Evolutionary conservation across 53 echinoderm and acorn worm species (phyloP), one percentile per base, ranked within the genome.

Genomic region (Arbacia lixula): DNA sequence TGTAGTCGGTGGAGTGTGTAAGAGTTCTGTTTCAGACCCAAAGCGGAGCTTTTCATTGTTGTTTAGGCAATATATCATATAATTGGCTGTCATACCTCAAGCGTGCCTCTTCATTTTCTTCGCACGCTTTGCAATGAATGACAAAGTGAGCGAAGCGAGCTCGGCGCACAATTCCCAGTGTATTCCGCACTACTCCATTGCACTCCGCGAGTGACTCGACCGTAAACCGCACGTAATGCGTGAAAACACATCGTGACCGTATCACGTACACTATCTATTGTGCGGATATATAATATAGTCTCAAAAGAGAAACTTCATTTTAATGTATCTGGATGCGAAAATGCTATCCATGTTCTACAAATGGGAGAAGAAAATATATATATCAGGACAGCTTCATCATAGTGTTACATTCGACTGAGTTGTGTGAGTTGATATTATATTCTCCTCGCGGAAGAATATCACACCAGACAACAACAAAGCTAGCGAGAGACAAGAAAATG

Each of bases 1-100:
- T n/a, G n/a, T n/a, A n/a, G n/a, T n/a, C n/a, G n/a, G n/a, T n/a
- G n/a, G n/a, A n/a, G n/a, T n/a, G n/a, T n/a, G n/a, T n/a, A n/a
- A n/a, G n/a, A n/a, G n/a, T 74, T 57, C 38, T 58, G 38, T 77
- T 77, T 58, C 42, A 14, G 60, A 6, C 36, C 52, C 36, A 77
- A 77, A 76, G 27, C 58, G n/a, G 41, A 58, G 57, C 78, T 77
- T 77, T 77, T n/a, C n/a, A n/a, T n/a, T 77, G 78, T 77, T 77
- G 78, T 77, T 49, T 77, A 35, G 78, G 57, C 60, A 58, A 77
- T 77, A 77, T 77, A 77, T 77, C 78, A 57, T 55, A 77, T 77
- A 77, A 77, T 77, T 77, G 78, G 55, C 78, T 77, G 78, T 77
- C 78, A 77, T 77, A 57, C 78, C 35, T 77, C 37, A 77, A 77